These are phyloP conservation scores for Brachylomia viminalis DNA, from an alignment of 2,888 invertebrate genomes.

Conservation along the genomic window DNA sequence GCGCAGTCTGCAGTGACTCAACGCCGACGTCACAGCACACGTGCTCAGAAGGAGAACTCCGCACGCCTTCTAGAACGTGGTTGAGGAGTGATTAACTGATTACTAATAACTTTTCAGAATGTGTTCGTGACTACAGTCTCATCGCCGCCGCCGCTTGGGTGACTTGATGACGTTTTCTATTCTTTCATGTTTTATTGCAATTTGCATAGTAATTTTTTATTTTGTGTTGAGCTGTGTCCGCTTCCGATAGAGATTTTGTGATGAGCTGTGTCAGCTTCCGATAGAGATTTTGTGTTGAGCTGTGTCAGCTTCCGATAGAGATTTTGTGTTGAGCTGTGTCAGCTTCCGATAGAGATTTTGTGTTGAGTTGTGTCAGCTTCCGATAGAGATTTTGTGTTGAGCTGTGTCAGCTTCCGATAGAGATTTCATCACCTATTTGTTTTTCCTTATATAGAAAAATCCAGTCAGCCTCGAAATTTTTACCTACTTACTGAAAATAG, in stretches of 20 bases:
- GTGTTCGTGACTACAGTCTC: conserved; percentile 38
- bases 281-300: conserved; percentile 9
- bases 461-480: neutral
- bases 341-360: conserved; percentile 6
- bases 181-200: conserved; percentile 21
- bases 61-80: conserved; percentile 48
- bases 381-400: conserved; percentile 11
- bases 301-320: conserved; percentile 2
- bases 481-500: too few relatives aligned
- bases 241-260: conserved; percentile 6
- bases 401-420: conserved; percentile 3
- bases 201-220: conserved; percentile 7
- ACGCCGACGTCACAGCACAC: conserved; percentile 53
- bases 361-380: neutral
- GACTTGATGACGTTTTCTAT: conserved; percentile 42
- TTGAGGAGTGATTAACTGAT: conserved; percentile 24
- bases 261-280: neutral
- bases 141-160: conserved; percentile 21
- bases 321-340: neutral
- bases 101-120: conserved; percentile 33
- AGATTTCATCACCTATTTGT: neutral
- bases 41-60: conserved; percentile 48
- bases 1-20: conserved; percentile 54
- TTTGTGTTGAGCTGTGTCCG: conserved; percentile 1
- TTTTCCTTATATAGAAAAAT: conserved; percentile 3